Conservation (phyloP, 2,113 vertebrate genomes). For the Ciconia boyciana region DNA sequence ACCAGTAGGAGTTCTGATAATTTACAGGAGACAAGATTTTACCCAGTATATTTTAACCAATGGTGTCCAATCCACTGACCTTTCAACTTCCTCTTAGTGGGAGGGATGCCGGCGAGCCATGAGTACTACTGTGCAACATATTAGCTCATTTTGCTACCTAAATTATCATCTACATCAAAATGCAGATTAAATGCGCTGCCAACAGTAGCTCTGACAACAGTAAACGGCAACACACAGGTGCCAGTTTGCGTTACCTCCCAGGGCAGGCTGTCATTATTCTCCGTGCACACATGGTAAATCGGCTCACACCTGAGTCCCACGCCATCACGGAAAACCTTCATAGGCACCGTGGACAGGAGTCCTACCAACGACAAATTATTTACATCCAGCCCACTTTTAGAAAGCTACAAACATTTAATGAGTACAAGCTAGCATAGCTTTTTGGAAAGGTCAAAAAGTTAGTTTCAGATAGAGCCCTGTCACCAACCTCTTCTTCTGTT, state of each 20-base stretch:
- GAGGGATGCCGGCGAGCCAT: not conserved
- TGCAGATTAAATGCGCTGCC: not conserved
- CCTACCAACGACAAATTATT: not conserved
- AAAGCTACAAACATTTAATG: not conserved
- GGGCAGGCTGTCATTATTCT: not conserved
- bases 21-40: not conserved
- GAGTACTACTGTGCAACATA: not conserved
- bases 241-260: not conserved
- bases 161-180: not conserved
- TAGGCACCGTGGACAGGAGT: fast-evolving
- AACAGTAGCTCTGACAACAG: not conserved
- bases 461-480: not conserved
- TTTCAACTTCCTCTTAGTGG: not conserved
- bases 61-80: not conserved
- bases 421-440: not conserved
- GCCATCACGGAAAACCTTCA: not conserved
- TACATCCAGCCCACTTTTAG: not conserved
- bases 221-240: not conserved
- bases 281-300: fast-evolving
- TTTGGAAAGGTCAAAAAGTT: not conserved
- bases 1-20: not conserved
- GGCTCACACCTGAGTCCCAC: not conserved
- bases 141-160: not conserved
- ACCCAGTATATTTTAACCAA: not conserved
- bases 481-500: not conserved